Conservation (phyloP, 1,140 invertebrate genomes). For the Goniozus legneri region DNA sequence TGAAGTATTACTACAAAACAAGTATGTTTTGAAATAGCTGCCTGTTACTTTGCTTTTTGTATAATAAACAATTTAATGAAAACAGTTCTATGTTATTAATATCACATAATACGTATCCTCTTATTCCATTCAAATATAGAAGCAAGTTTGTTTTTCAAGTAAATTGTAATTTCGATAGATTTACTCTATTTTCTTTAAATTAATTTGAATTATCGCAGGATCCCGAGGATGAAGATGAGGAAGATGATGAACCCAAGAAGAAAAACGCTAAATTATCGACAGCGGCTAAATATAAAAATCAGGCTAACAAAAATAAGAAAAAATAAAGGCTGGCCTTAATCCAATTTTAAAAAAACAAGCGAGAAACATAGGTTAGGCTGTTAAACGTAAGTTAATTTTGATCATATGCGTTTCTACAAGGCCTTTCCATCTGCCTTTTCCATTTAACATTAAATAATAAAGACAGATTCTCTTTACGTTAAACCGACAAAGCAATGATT, state of each 20-base stretch:
- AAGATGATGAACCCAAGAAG: conserved; percentile 52
- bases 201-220: conserved; percentile 33
- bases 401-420: conserved; percentile 42
- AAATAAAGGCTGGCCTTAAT: conserved; percentile 41
- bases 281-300: conserved; percentile 48
- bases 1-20: no score
- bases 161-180: background rate
- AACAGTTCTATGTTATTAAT: conserved; percentile 30
- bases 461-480: no score
- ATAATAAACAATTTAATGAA: conserved; percentile 41
- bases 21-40: conserved; percentile 24
- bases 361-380: conserved; percentile 46
- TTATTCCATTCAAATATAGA: conserved; percentile 17
- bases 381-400: conserved; percentile 46
- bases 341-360: conserved; percentile 30
- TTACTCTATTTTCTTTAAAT: background rate
- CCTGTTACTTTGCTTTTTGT: conserved; percentile 31
- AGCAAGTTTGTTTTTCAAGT: background rate
- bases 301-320: conserved; percentile 51
- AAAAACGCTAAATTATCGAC: conserved; percentile 43
- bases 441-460: no score
- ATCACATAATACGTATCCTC: conserved; percentile 26
- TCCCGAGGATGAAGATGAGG: conserved; percentile 49
- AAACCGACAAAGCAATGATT: no score
- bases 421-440: no score